phyloP scores from a whole-genome alignment of 1,140 invertebrate species.

The Cyclargus thomasi region DNA sequence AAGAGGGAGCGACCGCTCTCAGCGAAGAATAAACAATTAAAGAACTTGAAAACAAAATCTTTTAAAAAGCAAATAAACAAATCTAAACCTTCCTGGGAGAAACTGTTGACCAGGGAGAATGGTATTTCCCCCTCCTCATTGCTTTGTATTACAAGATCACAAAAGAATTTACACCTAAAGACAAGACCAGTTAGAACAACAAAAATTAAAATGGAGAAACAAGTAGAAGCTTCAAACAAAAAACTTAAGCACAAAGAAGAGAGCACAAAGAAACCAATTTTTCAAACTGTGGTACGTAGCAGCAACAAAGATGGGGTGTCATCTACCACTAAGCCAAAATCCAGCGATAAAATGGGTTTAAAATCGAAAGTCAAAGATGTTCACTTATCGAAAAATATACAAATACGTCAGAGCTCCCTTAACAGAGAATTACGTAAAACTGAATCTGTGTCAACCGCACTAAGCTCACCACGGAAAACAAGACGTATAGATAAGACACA shows the following conservation, averaged over 20 bases:
- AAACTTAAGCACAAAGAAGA: constrained; percentile 53
- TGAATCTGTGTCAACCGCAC: constrained; percentile 50
- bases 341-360: constrained; percentile 54
- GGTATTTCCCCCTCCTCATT: constrained; percentile 36
- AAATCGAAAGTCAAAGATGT: constrained; percentile 55
- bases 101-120: constrained; percentile 52
- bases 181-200: constrained; percentile 52
- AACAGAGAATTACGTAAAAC: constrained; percentile 54
- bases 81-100: constrained; percentile 44
- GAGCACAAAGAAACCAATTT: constrained; percentile 55
- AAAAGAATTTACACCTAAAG: constrained; percentile 47
- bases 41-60: constrained; percentile 42
- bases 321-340: constrained; percentile 43
- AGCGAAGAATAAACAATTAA: constrained; percentile 42
- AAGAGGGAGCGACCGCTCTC: constrained; percentile 68
- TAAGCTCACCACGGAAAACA: constrained; percentile 64
- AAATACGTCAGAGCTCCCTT: constrained; percentile 59
- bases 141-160: constrained; percentile 49
- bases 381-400: constrained; percentile 50
- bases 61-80: constrained; percentile 38
- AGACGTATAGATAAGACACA: constrained; percentile 67
- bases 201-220: constrained; percentile 59
- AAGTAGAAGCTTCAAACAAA: constrained; percentile 38
- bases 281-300: constrained; percentile 64
- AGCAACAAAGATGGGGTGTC: constrained; percentile 49